A percentile compares a stretch with the other conserved stretches of the same genome.
These are phyloP conservation scores for Mormyrops attenuatus DNA, from an alignment of 2,797 vertebrate genomes.

Conservation along the genomic window DNA sequence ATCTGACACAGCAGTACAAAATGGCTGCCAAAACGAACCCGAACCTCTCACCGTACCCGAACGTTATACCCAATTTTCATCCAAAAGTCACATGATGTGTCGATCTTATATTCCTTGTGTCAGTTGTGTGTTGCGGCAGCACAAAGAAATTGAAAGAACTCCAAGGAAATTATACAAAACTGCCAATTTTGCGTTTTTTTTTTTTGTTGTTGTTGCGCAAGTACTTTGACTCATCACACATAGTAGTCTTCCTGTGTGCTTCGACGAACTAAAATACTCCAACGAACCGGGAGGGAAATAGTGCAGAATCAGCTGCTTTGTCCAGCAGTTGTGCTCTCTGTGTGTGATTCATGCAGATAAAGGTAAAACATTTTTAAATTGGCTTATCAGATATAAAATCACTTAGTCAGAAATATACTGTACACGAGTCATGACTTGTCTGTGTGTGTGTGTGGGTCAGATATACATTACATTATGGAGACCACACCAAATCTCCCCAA, in stretches of 20 bases:
- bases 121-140: not conserved
- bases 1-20: not conserved
- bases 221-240: not conserved
- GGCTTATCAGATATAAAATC: not conserved
- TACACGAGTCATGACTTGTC: not conserved
- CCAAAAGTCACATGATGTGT: not conserved
- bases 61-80: not conserved
- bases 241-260: not conserved
- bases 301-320: not conserved
- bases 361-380: not conserved
- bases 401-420: not conserved
- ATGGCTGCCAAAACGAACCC: not conserved
- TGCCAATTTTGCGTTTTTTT: not conserved
- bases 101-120: not conserved
- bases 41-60: not conserved
- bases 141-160: not conserved
- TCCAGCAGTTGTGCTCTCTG: not conserved
- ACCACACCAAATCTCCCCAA: not conserved
- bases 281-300: not conserved
- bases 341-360: not conserved
- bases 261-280: not conserved
- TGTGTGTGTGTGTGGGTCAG: not conserved
- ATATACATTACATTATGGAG: not conserved
- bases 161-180: slow-evolving; percentile 1
- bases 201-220: not conserved